Percentiles rank a stretch among this genome's conserved stretches.
Evolutionary conservation across 2,888 invertebrate species (phyloP).

Genomic region (Dorcus parallelipipedus): DNA sequence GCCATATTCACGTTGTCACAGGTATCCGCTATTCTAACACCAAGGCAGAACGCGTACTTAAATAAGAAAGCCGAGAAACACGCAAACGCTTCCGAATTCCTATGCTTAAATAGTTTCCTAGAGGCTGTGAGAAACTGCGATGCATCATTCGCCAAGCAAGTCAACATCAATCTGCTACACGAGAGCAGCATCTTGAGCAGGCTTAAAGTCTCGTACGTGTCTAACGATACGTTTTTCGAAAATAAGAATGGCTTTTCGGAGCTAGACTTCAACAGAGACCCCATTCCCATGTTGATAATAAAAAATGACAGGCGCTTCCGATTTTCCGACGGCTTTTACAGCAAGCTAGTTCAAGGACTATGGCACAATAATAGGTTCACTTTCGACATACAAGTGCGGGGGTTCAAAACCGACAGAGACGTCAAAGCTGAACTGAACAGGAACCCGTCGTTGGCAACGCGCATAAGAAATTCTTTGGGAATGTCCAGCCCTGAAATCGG

Average conservation of each 20-base stretch:
- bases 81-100: constrained; percentile 34
- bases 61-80: constrained; percentile 38
- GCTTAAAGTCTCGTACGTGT: constrained; percentile 45
- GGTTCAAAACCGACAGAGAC: constrained; percentile 77
- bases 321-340: constrained; percentile 38
- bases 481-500: constrained; percentile 24
- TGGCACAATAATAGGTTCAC: constrained; percentile 36
- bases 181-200: constrained; percentile 40
- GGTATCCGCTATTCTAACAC: constrained; percentile 47
- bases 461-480: constrained; percentile 58
- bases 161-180: constrained; percentile 37
- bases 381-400: constrained; percentile 59
- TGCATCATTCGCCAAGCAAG: constrained; percentile 41
- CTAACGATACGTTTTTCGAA: constrained; percentile 47
- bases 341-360: constrained; percentile 36
- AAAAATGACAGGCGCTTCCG: constrained; percentile 32
- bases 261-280: constrained; percentile 30
- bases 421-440: constrained; percentile 66
- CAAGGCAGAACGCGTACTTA: constrained; percentile 44
- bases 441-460: constrained; percentile 67
- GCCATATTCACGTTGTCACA: constrained; percentile 48
- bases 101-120: constrained; percentile 49
- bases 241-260: constrained; percentile 49
- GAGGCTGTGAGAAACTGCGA: constrained; percentile 48
- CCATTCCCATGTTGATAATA: constrained; percentile 36